A percentile compares a stretch with the other conserved stretches of the same genome.
Evolutionary conservation across 2,113 vertebrate species (phyloP).

Genomic region (Lontra canadensis): DNA sequence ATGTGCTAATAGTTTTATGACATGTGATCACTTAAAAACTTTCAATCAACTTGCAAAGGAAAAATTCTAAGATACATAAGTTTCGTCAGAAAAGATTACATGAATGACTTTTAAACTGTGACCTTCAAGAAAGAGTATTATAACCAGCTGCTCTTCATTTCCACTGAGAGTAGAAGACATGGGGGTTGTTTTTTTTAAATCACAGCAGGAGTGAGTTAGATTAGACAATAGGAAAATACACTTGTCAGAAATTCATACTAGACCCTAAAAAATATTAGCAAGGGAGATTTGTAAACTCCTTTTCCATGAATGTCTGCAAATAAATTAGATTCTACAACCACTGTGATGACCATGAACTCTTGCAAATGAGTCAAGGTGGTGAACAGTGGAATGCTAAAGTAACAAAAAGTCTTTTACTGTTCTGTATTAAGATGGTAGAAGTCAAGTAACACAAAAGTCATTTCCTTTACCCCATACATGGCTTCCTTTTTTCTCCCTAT

Average conservation of each 20-base stretch:
- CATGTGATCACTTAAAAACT: background rate
- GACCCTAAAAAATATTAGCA: background rate
- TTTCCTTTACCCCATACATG: background rate
- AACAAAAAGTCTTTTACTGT: background rate
- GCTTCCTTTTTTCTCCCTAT: background rate
- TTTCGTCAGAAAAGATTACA: background rate
- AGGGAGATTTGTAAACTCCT: background rate
- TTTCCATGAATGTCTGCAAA: background rate
- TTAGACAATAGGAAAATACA: background rate
- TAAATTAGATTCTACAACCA: slow-evolving; percentile 30
- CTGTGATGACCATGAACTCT: background rate
- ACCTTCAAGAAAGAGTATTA: slow-evolving; percentile 33
- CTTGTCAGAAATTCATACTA: slow-evolving; percentile 55
- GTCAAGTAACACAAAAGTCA: background rate
- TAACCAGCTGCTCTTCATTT: slow-evolving; percentile 43
- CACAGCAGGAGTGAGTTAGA: slow-evolving; percentile 58
- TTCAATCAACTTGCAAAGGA: background rate
- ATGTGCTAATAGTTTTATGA: background rate
- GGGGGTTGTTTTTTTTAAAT: background rate
- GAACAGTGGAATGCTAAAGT: background rate
- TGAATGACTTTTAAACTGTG: background rate
- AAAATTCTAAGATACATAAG: background rate
- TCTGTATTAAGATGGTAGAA: background rate
- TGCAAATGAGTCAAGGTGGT: background rate
- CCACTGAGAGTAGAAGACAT: slow-evolving; percentile 5